Base-by-base conservation (phyloP, 2,888 invertebrate species). In the Xestia xanthographa region DNA sequence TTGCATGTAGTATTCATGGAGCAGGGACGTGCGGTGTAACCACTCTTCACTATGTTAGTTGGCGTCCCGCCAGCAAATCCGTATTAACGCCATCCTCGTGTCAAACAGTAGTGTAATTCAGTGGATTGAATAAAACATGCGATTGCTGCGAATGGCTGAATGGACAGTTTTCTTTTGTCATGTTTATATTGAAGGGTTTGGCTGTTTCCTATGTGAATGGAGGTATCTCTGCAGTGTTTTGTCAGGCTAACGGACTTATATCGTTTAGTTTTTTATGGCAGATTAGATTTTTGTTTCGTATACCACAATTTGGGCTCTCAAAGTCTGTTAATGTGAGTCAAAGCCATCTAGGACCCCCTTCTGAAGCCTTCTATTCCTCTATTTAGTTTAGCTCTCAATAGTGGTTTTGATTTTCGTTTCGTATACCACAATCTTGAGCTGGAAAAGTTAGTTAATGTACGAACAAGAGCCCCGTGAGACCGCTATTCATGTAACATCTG, bases 51-150 rank as follows among this genome's bases (percentile, higher is more conserved):
- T 82, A 80, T 75, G 83, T 84, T 82, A 81, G 90, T 88, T 95
- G 95, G 95, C 95, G 91, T 89, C 81, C 88, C 88, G 95, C 95
- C 95, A 95, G 90, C 91, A 87, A 89, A 91, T 90, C 91, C 90
- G 89, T 91, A 92, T 91, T 91, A 91, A 87, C 86, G 86, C 81
- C 45, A 75, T 82, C 86, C 79, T 68, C 79, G 76, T 81, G 83
- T 94, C 88, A 94, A 91, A 93, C 92, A 80, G 90, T 53, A 77
- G 66, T 79, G 89, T 88, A 89, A 87, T 83, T 72, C 74, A 50
- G 41, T 53, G 70, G 68, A 72, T 71, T 68, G 70, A 80, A 83
- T 63, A 76, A 75, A 73, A 75, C 74, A 72, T 72, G 70, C 67
- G 74, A 72, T 69, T 66, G 56, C 67, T 63, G 48, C 56, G 45